Evolutionary conservation across 2,888 invertebrate species (phyloP).

Genomic region (Unio delphinus): DNA sequence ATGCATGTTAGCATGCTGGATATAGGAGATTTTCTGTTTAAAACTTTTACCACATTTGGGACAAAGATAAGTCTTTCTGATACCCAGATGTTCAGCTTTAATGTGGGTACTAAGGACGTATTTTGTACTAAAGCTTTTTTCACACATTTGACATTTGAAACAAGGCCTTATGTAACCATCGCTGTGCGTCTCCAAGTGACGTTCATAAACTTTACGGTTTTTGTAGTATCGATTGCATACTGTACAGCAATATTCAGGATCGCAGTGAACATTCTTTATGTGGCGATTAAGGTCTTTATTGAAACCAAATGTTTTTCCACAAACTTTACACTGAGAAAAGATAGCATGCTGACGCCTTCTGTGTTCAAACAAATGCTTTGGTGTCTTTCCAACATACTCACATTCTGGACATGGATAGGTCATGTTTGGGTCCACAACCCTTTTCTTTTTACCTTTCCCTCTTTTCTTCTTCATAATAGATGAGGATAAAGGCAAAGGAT

Average conservation of each 20-base stretch:
- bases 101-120: constrained; percentile 54
- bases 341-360: constrained; percentile 46
- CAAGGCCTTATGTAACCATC: constrained; percentile 50
- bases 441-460: neutral
- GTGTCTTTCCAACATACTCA: constrained; percentile 38
- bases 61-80: constrained; percentile 53
- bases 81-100: constrained; percentile 56
- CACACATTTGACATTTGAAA: constrained; percentile 54
- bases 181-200: constrained; percentile 50
- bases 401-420: constrained; percentile 41
- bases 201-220: constrained; percentile 38
- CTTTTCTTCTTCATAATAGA: constrained; percentile 4
- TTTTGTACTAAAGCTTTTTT: constrained; percentile 55
- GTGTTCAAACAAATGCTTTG: constrained; percentile 44
- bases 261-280: constrained; percentile 38
- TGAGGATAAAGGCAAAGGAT: neutral
- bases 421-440: constrained; percentile 12
- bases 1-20: constrained; percentile 60
- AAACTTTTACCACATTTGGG: constrained; percentile 60
- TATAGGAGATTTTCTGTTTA: constrained; percentile 54
- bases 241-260: constrained; percentile 48
- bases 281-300: constrained; percentile 54
- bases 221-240: constrained; percentile 59
- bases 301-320: constrained; percentile 51
- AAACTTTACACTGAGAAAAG: constrained; percentile 46